Evolutionary conservation across 1,140 invertebrate genomes (phyloP), one percentile per base, ranked within the genome.

Genomic region (Goniozus legneri): DNA sequence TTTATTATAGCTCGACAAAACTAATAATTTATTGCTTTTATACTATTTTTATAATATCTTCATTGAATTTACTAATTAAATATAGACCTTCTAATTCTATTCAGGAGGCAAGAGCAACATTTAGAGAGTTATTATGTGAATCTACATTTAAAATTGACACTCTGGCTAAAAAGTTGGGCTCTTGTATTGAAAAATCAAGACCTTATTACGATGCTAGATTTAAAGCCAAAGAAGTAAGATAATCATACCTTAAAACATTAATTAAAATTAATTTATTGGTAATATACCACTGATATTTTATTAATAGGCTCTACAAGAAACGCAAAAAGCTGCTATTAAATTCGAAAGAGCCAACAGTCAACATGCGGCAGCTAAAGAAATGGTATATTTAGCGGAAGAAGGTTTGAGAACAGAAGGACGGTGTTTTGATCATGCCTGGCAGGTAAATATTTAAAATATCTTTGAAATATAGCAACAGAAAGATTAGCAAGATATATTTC

Each of bases 311-410:
- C 71, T 82, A 13, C 77, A 79, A 64, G 82, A 82, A 50, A 74
- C 82, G 21, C 89, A 97, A 68, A 85, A 86, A 63, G 92, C 94
- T 31, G 93, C 93, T 24, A 85, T 92, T 27, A 86, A 89, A 66
- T 98, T 91, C 71, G 92, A 97, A 71, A 81, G 91, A 64, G 92
- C 94, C 21, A 95, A 89, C 75, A 89, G 91, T 89, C 74, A 79
- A 58, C 91, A 97, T 77, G 84, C 87, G 47, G 92, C 92, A n/a
- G 94, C 95, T 2, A 95, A 95, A 77, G 92, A 97, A 78, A 95
- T 93, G 35, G 92, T 97, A 48, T 86, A 88, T 6, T 69, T 95
- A 50, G 93, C 94, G 2, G 95, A 97, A 75, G 84, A 92, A 67
- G 82, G 91, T 32, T 91, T 92, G 55, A 87, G 84, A 55, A 74